Evolutionary conservation across 2,888 invertebrate genomes (phyloP), one percentile per base, ranked within the genome.

Genomic region (Drosophila dives): DNA sequence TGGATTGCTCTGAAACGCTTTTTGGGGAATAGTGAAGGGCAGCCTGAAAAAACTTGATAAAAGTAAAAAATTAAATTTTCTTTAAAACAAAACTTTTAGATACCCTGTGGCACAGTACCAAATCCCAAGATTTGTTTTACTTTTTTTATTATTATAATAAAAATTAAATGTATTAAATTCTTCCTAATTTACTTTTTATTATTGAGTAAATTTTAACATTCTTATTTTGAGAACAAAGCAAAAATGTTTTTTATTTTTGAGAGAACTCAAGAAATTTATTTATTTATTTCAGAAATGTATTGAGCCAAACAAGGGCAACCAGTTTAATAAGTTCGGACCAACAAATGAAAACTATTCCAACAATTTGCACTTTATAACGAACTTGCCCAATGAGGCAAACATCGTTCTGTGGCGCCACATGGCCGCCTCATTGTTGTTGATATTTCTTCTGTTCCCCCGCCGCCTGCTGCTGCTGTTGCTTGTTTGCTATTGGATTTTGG

Each of bases 311-410:
- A 20, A 32, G 29, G 40, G 12, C 54, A 29, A 49, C 5, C 12
- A 49, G 63, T 56, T 71, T 53, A 45, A 62, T 63, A 51, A 53
- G 55, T 56, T 48, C 23, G 34, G 58, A 51, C 59, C 64, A 58
- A 79, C 76, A 87, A 85, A 75, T 75, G 80, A 54, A 82, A 87
- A 87, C 74, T 74, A 83, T 83, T 88, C 64, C 66, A 84, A 80
- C 86, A 72, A 88, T 84, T 86, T 77, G 69, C 64, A 88, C 77
- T 84, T 88, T 75, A 88, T 80, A 83, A 77, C 86, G 60, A 88
- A 88, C 75, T 79, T 87, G 81, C 71, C 77, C 74, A 88, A 83
- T 86, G 81, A 78, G 78, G 42, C 80, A 69, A 80, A 74, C 70
- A 69, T 67, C 59, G 77, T 77, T 66, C 64, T 75, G 66, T 84